These are phyloP conservation scores for Ondatra zibethicus DNA, from an alignment of 2,113 vertebrate genomes.

Conservation along the genomic window DNA sequence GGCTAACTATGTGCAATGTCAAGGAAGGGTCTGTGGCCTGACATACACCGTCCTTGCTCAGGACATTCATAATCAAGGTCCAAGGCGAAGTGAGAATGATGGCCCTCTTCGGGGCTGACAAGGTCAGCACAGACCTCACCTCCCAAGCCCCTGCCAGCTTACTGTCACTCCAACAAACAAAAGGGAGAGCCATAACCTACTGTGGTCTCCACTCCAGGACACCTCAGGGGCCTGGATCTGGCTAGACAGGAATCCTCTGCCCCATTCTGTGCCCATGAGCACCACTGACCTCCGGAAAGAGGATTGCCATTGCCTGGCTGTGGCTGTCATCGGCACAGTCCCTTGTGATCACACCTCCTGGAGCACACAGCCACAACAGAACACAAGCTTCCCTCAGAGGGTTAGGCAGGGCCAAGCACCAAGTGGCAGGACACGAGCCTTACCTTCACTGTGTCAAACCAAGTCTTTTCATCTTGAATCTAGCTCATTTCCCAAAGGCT, in stretches of 20 bases:
- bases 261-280: accelerated
- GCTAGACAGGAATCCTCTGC: neutral
- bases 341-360: neutral
- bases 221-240: neutral
- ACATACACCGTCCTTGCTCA: accelerated
- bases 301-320: neutral
- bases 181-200: neutral
- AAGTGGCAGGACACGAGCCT: neutral
- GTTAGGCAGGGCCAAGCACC: neutral
- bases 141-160: too few relatives aligned
- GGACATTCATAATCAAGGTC: neutral
- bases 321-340: neutral
- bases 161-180: neutral
- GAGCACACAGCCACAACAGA: neutral
- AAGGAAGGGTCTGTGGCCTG: neutral
- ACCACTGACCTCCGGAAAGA: accelerated
- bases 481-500: neutral
- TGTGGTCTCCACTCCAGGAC: neutral
- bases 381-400: neutral
- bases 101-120: accelerated
- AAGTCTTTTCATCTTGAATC: neutral
- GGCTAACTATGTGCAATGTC: neutral
- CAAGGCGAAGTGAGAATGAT: neutral
- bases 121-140: neutral
- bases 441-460: neutral